phyloP scores from a whole-genome alignment of 2,113 vertebrate species.

The Rissa tridactyla region DNA sequence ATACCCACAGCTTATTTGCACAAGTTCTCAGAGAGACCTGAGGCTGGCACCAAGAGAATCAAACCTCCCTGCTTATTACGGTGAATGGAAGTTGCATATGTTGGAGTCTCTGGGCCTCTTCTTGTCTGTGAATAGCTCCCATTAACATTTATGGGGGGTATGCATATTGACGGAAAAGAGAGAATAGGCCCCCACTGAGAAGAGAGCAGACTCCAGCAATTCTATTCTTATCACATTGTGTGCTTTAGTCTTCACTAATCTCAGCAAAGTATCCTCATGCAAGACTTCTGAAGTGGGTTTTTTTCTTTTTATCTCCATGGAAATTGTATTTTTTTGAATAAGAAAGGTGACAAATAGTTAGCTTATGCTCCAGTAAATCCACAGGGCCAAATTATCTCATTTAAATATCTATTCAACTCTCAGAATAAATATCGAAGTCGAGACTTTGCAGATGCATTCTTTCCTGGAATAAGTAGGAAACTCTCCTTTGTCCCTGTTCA shows the following conservation, averaged over 20 bases:
- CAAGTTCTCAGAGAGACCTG: not conserved
- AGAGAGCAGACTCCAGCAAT: slow-evolving; percentile 52
- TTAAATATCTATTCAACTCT: slow-evolving; percentile 35
- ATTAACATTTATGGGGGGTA: slow-evolving; percentile 66
- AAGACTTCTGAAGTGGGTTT: not conserved
- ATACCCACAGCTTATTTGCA: slow-evolving; percentile 27
- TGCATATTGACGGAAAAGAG: slow-evolving; percentile 56
- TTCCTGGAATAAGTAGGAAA: not conserved
- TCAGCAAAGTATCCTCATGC: slow-evolving; percentile 63
- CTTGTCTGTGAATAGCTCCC: slow-evolving; percentile 62
- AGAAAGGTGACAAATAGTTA: slow-evolving; percentile 1
- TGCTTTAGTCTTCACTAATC: slow-evolving; percentile 67
- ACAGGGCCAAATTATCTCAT: slow-evolving; percentile 7
- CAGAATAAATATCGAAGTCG: slow-evolving; percentile 36
- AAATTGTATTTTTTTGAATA: slow-evolving; percentile 8
- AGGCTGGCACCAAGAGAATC: not conserved
- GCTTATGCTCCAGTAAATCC: slow-evolving; percentile 27
- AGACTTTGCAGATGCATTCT: not conserved
- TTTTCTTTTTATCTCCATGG: slow-evolving; percentile 53
- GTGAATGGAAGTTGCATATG: slow-evolving; percentile 32
- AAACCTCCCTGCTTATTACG: slow-evolving; percentile 22
- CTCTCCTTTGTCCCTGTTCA: not conserved
- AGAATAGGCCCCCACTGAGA: slow-evolving; percentile 40
- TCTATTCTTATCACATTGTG: slow-evolving; percentile 66
- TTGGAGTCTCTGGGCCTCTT: slow-evolving; percentile 56